Evolutionary conservation across 1,140 invertebrate species (phyloP).

Genomic region (Ceratina australensis): DNA sequence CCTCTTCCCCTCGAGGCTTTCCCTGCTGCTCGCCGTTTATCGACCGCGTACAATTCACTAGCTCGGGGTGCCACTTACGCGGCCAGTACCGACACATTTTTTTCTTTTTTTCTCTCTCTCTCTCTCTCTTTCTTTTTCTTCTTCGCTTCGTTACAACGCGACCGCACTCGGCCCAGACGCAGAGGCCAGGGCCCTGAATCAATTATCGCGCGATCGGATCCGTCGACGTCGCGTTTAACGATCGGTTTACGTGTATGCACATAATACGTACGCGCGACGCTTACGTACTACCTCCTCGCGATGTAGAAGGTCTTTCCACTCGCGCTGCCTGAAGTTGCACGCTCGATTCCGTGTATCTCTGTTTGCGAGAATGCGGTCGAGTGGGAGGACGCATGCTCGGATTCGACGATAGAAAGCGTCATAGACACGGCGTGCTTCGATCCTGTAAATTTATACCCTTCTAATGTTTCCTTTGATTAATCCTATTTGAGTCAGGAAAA

Average conservation of each 20-base stretch:
- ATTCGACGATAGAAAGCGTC: not conserved
- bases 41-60: not conserved
- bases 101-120: conserved; percentile 8
- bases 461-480: not conserved
- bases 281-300: conserved; percentile 30
- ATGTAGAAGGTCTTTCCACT: conserved; percentile 31
- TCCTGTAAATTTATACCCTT: not conserved
- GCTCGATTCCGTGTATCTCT: not conserved
- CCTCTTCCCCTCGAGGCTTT: not conserved
- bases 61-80: conserved; percentile 9
- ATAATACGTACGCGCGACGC: conserved; percentile 4
- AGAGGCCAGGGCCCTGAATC: not conserved
- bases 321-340: conserved; percentile 45
- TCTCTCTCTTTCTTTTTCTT: too few relatives aligned
- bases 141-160: too few relatives aligned
- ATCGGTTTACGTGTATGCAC: conserved; percentile 1
- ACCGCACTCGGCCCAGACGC: too few relatives aligned
- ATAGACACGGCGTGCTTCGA: not conserved
- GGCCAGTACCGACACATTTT: conserved; percentile 47
- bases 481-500: too few relatives aligned
- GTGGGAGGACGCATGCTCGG: conserved; percentile 30
- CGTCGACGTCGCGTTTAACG: not conserved
- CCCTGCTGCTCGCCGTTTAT: not conserved
- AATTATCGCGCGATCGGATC: conserved; percentile 1
- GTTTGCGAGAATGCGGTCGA: not conserved